Percentiles rank a stretch among this genome's conserved stretches.
Conservation (phyloP, 2,113 vertebrate genomes). For the Piaya cayana region DNA sequence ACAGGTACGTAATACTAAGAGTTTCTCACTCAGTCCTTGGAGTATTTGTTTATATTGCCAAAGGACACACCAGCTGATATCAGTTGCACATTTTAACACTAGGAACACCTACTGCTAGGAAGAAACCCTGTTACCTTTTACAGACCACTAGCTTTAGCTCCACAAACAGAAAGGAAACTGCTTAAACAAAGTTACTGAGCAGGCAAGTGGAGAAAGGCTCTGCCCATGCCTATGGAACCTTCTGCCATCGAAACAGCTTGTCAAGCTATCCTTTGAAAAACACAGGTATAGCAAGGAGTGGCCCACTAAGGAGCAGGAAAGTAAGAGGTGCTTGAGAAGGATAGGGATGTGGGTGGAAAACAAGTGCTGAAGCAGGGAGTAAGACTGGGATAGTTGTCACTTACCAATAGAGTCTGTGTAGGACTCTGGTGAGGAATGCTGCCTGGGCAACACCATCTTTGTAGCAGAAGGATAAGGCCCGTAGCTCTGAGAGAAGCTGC, state of each 20-base stretch:
- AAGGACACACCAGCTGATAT: neutral
- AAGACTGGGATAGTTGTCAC: slow-evolving; percentile 29
- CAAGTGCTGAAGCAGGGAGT: neutral
- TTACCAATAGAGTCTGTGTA: slow-evolving; percentile 88
- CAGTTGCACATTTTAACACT: neutral
- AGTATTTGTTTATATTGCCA: neutral
- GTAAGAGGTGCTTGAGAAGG: neutral
- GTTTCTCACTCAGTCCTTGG: neutral
- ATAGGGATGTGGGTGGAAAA: neutral
- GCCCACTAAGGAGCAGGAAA: neutral
- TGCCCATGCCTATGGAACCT: neutral
- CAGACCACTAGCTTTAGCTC: neutral
- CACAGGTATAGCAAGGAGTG: neutral
- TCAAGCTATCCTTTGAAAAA: neutral
- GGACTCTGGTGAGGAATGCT: slow-evolving; percentile 81
- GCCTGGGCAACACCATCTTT: slow-evolving; percentile 82
- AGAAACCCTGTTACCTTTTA: neutral
- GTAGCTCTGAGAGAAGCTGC: slow-evolving; percentile 88
- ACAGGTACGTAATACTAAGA: neutral
- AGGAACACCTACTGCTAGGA: neutral
- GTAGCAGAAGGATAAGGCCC: slow-evolving; percentile 84
- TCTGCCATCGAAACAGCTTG: neutral
- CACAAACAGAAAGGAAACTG: neutral
- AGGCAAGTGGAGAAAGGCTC: neutral
- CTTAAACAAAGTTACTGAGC: neutral